Evolutionary conservation across 2,113 vertebrate genomes (phyloP).

Genomic region (Monarcha castaneiventris): DNA sequence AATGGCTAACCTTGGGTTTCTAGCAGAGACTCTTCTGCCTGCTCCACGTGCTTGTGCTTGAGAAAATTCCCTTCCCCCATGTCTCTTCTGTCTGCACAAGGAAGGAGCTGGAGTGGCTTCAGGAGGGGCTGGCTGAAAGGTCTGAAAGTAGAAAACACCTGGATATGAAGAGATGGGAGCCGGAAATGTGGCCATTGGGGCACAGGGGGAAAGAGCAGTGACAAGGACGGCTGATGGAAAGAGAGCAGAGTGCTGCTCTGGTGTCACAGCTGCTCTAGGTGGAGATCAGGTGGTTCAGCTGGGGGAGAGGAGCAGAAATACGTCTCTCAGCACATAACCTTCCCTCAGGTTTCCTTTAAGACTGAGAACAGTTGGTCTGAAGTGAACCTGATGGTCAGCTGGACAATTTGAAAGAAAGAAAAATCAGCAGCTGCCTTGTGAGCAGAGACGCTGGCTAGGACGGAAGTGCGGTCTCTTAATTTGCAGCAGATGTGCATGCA

Average conservation of each 20-base stretch:
- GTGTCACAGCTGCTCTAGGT: neutral
- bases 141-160: neutral
- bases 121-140: neutral
- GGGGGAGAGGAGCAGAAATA: neutral
- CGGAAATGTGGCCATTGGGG: neutral
- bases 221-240: neutral
- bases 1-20: neutral
- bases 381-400: neutral
- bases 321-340: neutral
- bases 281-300: neutral
- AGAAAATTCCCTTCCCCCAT: neutral
- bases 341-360: neutral
- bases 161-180: neutral
- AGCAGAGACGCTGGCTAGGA: neutral
- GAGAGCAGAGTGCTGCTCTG: neutral
- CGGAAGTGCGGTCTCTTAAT: neutral
- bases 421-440: neutral
- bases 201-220: neutral
- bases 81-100: neutral
- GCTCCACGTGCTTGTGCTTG: neutral
- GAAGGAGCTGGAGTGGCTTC: neutral
- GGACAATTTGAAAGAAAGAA: neutral
- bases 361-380: neutral
- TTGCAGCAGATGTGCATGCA: rapidly evolving
- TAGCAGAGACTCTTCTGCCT: neutral